Conservation (phyloP, 2,888 invertebrate genomes). For the Cheilosia pagana region DNA sequence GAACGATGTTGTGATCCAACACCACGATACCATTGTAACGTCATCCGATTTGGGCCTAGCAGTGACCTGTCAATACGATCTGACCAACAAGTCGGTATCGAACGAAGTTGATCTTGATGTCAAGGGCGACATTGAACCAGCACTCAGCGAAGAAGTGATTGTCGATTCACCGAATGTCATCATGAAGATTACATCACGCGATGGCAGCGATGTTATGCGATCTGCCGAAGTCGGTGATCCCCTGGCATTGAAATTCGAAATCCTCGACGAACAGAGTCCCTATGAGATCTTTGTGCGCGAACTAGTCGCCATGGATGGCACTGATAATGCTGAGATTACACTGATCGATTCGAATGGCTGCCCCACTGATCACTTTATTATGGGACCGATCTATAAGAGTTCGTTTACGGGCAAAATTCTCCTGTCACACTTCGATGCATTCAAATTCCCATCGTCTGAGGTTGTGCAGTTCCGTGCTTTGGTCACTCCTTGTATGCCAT, state of each 20-base stretch:
- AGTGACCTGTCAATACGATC: constrained; percentile 96
- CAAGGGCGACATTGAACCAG: constrained; percentile 92
- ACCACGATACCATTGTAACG: constrained; percentile 97
- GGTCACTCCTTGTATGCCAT: constrained; percentile 96
- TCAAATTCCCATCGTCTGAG: constrained; percentile 97
- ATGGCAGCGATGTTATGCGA: constrained; percentile 92
- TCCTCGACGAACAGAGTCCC: constrained; percentile 95
- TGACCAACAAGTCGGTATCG: constrained; percentile 96
- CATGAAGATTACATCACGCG: constrained; percentile 95
- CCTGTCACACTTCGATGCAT: constrained; percentile 96
- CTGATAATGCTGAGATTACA: constrained; percentile 95
- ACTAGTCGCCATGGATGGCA: constrained; percentile 96
- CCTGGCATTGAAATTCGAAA: constrained; percentile 94
- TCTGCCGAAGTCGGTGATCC: constrained; percentile 97
- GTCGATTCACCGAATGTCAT: constrained; percentile 97
- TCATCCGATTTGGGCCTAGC: constrained; percentile 95
- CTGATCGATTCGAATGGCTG: constrained; percentile 96
- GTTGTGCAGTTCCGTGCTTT: constrained; percentile 97
- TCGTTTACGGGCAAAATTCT: constrained; percentile 91
- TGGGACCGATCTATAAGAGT: constrained; percentile 95
- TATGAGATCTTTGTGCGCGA: constrained; percentile 98
- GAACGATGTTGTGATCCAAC: constrained; percentile 96
- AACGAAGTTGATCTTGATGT: constrained; percentile 95
- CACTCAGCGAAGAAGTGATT: constrained; percentile 94
- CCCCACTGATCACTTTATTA: constrained; percentile 96